Conservation (phyloP, 1,140 invertebrate species). For the Trachymyrmex septentrionalis region DNA sequence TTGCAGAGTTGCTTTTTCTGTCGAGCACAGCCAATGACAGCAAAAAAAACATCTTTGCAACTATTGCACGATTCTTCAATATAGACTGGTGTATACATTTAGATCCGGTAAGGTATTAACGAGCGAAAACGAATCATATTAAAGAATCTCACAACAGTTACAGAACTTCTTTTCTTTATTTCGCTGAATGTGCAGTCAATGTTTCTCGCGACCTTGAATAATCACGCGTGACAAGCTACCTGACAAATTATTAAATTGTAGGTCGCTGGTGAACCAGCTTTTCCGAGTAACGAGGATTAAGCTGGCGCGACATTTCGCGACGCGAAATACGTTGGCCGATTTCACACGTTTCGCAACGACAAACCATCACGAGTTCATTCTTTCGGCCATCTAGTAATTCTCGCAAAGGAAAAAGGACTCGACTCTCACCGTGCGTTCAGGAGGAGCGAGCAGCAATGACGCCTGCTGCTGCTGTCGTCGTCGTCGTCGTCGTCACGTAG, state of each 20-base stretch:
- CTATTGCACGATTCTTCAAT: too few relatives aligned
- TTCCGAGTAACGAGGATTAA: background rate
- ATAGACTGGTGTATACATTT: too few relatives aligned
- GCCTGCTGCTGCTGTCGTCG: background rate
- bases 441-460: conserved; percentile 66
- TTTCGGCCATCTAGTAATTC: background rate
- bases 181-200: too few relatives aligned
- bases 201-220: background rate
- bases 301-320: background rate
- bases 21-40: too few relatives aligned
- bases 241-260: background rate
- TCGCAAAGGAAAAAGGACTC: background rate
- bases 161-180: too few relatives aligned
- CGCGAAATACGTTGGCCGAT: conserved; percentile 38
- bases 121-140: too few relatives aligned
- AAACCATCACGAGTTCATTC: conserved; percentile 9
- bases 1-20: too few relatives aligned
- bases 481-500: conserved; percentile 13
- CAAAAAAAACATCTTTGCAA: too few relatives aligned
- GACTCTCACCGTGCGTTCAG: conserved; percentile 77
- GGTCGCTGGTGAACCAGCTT: background rate
- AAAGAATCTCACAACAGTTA: too few relatives aligned
- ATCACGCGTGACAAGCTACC: background rate
- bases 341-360: conserved; percentile 50
- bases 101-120: too few relatives aligned